These are phyloP conservation scores for Enteromius paludinosus DNA, from an alignment of 2,797 vertebrate genomes.

Conservation along the genomic window DNA sequence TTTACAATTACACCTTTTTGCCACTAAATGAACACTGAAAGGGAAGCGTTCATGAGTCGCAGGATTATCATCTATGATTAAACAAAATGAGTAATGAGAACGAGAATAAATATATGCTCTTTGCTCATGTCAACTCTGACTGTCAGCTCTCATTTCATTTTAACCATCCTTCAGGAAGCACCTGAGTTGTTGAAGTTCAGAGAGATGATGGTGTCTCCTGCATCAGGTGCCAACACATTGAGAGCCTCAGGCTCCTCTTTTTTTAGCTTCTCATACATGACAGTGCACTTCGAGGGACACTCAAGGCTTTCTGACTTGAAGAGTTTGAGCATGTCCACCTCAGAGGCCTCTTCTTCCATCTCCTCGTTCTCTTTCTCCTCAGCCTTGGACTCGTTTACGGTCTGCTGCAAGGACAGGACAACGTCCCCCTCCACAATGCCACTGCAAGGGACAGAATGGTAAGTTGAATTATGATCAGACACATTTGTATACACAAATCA, in stretches of 20 bases:
- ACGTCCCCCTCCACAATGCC: constrained; percentile 91
- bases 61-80: background rate
- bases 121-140: background rate
- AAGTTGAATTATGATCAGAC: background rate
- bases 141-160: background rate
- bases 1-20: background rate
- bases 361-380: constrained; percentile 47
- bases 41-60: background rate
- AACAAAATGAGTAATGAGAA: background rate
- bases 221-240: constrained; percentile 90
- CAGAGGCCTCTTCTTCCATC: constrained; percentile 50
- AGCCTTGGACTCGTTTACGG: constrained; percentile 70
- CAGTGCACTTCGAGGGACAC: constrained; percentile 71
- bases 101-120: background rate
- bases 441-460: constrained; percentile 70
- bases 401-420: constrained; percentile 95
- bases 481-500: background rate
- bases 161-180: background rate
- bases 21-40: background rate
- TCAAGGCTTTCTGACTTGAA: constrained; percentile 71
- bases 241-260: constrained; percentile 90
- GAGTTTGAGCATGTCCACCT: constrained; percentile 47
- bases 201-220: constrained; percentile 95
- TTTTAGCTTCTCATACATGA: constrained; percentile 89
- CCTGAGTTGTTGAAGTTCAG: constrained; percentile 91